Conservation (phyloP, 2,797 vertebrate species). For the Fundulus diaphanus region DNA sequence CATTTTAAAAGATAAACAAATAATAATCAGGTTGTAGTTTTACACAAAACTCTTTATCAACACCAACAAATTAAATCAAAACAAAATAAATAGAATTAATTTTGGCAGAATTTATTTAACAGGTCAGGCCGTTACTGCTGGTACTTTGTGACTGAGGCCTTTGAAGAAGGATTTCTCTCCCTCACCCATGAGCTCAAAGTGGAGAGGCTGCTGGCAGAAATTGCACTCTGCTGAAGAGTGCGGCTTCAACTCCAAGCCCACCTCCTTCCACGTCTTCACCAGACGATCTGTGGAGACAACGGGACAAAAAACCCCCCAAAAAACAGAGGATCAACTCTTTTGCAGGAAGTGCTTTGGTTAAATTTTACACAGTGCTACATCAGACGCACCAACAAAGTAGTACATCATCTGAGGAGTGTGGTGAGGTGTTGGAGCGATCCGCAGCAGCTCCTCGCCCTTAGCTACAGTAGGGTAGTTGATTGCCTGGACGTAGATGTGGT, state of each 20-base stretch:
- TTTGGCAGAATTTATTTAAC: background rate
- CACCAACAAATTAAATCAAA: background rate
- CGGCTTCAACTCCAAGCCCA: constrained; percentile 87
- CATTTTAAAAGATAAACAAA: background rate
- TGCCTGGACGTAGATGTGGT: constrained; percentile 96
- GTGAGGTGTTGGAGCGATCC: constrained; percentile 94
- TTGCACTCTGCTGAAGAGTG: constrained; percentile 92
- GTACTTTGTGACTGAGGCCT: constrained; percentile 86
- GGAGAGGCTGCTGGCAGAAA: constrained; percentile 93
- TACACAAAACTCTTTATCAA: background rate
- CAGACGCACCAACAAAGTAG: constrained; percentile 87
- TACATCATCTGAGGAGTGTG: constrained; percentile 98
- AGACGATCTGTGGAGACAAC: constrained; percentile 83
- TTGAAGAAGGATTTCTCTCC: constrained; percentile 92
- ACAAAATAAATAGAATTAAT: background rate
- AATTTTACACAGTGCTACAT: too few relatives aligned
- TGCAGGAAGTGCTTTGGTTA: too few relatives aligned
- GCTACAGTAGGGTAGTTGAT: constrained; percentile 97
- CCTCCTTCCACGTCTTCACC: constrained; percentile 88
- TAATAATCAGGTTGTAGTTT: too few relatives aligned
- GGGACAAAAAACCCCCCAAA: background rate
- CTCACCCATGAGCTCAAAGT: constrained; percentile 94
- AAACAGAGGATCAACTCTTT: constrained; percentile 62
- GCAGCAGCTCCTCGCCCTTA: constrained; percentile 91
- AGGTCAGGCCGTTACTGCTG: background rate